A percentile compares a stretch with the other conserved stretches of the same genome.
Evolutionary conservation across 2,113 vertebrate species (phyloP).

Genomic region (Megaleporinus macrocephalus): DNA sequence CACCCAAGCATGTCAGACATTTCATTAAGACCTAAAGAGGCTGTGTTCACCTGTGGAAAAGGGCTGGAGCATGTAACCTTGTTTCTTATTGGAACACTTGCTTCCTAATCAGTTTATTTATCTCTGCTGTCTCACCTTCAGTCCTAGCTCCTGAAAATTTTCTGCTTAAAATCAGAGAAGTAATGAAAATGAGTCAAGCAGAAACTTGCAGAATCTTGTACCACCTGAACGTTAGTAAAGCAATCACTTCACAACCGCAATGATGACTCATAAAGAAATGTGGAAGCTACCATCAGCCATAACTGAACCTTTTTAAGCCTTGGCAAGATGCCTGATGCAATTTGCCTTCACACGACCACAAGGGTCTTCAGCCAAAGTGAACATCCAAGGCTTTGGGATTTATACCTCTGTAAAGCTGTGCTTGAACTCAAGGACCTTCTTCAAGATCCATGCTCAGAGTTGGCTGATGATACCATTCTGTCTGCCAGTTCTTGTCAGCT

Average conservation of each 20-base stretch:
- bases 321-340: neutral
- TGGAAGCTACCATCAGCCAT: neutral
- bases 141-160: too few species aligned
- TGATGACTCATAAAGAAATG: neutral
- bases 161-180: too few species aligned
- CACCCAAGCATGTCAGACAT: too few species aligned
- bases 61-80: too few species aligned
- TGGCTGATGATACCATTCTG: neutral
- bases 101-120: too few species aligned
- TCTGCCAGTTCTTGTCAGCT: neutral
- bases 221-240: neutral
- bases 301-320: slow-evolving; percentile 12
- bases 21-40: too few species aligned
- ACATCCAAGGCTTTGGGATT: slow-evolving; percentile 20
- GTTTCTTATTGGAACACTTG: too few species aligned
- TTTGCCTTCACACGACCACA: neutral
- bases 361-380: neutral
- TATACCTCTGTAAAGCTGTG: slow-evolving; percentile 23
- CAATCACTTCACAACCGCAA: neutral
- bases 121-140: too few species aligned
- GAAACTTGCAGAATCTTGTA: neutral
- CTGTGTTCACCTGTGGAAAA: too few species aligned
- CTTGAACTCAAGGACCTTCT: slow-evolving; percentile 31
- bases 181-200: neutral
- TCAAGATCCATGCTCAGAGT: neutral